Evolutionary conservation across 2,797 vertebrate species (phyloP).

Genomic region (Amblyraja radiata): DNA sequence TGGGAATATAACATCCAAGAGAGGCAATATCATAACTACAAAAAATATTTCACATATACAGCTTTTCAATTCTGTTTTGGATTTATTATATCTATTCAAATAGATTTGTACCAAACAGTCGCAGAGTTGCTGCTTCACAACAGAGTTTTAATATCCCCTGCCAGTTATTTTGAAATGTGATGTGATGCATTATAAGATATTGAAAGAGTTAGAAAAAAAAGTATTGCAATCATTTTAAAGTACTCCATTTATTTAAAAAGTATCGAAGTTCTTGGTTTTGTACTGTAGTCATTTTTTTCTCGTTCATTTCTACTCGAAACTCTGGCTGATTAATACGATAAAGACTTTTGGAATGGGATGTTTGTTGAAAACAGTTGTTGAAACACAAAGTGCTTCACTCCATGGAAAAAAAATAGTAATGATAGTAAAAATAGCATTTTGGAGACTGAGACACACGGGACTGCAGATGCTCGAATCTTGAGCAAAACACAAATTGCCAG

Average conservation of each 20-base stretch:
- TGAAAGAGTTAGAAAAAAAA: neutral
- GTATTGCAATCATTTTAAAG: conserved; percentile 17
- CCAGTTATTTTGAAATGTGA: neutral
- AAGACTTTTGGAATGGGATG: neutral
- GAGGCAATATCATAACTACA: conserved; percentile 5
- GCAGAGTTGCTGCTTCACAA: neutral
- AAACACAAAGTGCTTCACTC: no score
- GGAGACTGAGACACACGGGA: no score
- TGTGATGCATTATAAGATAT: neutral
- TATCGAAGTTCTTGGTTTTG: neutral
- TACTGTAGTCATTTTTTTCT: neutral
- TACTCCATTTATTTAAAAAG: neutral
- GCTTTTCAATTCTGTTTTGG: neutral
- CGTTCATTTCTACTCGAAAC: neutral
- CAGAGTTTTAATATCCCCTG: neutral
- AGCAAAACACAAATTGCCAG: no score
- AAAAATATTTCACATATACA: conserved; percentile 19
- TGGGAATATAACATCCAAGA: neutral
- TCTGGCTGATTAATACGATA: neutral
- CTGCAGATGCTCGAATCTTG: no score
- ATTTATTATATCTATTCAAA: conserved; percentile 3
- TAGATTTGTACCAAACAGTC: neutral
- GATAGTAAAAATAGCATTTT: no score
- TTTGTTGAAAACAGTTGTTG: neutral
- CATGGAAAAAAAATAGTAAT: no score